Conservation (phyloP, 2,113 vertebrate genomes). For the Oreochromis aureus region DNA sequence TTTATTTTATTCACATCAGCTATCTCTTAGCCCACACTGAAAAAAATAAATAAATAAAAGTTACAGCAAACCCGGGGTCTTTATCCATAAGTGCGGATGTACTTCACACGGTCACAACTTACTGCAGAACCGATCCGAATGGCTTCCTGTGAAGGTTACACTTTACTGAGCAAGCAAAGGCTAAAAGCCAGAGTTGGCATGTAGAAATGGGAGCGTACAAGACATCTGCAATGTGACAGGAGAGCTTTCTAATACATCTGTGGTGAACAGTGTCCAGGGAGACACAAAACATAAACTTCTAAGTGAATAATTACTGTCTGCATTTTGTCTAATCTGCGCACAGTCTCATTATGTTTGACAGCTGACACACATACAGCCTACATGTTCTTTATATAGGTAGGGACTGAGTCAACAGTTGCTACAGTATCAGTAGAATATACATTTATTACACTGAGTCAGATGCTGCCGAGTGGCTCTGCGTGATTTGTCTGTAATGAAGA, state of each 20-base stretch:
- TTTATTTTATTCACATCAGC: not conserved
- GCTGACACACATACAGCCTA: not conserved
- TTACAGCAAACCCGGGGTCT: not conserved
- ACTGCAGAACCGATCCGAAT: not conserved
- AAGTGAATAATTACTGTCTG: not conserved
- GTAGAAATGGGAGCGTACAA: not conserved
- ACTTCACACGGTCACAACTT: not conserved
- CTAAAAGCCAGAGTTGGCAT: not conserved
- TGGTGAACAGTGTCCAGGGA: not conserved
- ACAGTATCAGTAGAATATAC: not conserved
- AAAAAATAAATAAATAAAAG: not conserved
- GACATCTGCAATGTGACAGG: not conserved
- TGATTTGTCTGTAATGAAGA: not conserved
- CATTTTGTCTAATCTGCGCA: not conserved
- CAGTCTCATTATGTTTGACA: not conserved
- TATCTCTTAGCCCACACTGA: not conserved
- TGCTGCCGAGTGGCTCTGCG: not conserved
- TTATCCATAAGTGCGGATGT: not conserved
- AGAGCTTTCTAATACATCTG: not conserved
- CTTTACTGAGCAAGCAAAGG: not conserved
- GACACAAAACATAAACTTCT: not conserved
- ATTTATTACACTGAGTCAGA: not conserved
- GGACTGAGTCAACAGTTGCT: not conserved
- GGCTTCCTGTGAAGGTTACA: not conserved
- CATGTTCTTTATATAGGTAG: not conserved